Conservation (phyloP, 2,888 invertebrate species). For the Molorchus minor region DNA sequence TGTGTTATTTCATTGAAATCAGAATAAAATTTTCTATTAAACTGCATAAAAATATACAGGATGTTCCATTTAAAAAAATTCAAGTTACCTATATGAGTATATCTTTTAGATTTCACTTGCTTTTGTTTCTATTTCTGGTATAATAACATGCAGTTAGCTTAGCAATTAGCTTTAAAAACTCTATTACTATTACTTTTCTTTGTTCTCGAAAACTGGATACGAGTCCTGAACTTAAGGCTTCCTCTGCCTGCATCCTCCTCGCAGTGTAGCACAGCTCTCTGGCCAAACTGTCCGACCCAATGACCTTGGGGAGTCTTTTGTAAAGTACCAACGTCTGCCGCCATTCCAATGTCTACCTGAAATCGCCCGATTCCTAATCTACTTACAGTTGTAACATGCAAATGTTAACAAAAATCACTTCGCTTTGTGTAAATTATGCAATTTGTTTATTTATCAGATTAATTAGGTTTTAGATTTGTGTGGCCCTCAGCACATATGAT, state of each 20-base stretch:
- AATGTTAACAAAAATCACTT: not conserved
- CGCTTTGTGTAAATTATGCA: no score
- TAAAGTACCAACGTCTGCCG: slow-evolving; percentile 94
- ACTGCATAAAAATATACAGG: no score
- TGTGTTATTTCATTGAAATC: no score
- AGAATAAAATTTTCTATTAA: no score
- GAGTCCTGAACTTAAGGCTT: slow-evolving; percentile 83
- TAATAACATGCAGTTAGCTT: no score
- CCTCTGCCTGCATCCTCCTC: slow-evolving; percentile 79
- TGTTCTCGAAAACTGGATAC: slow-evolving; percentile 78
- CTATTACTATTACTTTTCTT: slow-evolving; percentile 72
- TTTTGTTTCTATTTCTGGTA: no score
- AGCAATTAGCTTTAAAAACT: no score
- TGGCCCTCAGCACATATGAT: not conserved
- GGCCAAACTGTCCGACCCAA: slow-evolving; percentile 87
- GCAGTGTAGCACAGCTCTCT: slow-evolving; percentile 91
- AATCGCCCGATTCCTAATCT: slow-evolving; percentile 10
- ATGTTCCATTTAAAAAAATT: no score
- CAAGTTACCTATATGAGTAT: no score
- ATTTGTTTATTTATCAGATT: no score
- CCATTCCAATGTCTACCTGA: slow-evolving; percentile 80
- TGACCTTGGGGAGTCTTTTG: slow-evolving; percentile 91
- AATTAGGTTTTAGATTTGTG: no score
- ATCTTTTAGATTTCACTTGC: no score
- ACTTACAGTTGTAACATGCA: slow-evolving; percentile 6